Percentiles rank a stretch among this genome's conserved stretches.
Evolutionary conservation across 2,113 vertebrate genomes (phyloP).

Genomic region (Pygoscelis antarcticus): DNA sequence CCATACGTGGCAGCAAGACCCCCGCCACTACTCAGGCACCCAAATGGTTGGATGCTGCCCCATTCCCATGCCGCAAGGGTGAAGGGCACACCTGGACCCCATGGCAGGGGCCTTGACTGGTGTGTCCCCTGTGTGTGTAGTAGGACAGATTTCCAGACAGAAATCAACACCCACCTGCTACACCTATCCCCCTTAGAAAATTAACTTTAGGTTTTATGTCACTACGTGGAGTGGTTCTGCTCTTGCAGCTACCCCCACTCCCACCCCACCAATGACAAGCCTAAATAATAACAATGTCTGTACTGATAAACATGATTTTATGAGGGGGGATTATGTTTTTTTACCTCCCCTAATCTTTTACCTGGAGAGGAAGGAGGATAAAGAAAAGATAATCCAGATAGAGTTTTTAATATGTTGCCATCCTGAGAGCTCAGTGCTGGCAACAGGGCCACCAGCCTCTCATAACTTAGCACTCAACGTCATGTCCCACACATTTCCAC

Average conservation of each 20-base stretch:
- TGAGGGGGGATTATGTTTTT: neutral
- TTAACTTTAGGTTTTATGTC: neutral
- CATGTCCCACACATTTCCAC: neutral
- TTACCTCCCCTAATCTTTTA: neutral
- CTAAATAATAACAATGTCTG: neutral
- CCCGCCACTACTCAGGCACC: neutral
- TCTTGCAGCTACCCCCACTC: neutral
- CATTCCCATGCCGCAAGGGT: no score
- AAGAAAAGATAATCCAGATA: neutral
- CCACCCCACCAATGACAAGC: neutral
- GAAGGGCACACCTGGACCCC: neutral
- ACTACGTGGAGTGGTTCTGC: neutral
- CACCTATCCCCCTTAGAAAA: neutral
- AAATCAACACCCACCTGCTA: neutral
- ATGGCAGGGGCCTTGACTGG: rapidly evolving
- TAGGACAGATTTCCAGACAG: neutral
- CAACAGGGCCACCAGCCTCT: neutral
- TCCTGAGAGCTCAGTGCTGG: neutral
- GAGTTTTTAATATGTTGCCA: neutral
- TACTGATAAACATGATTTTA: neutral
- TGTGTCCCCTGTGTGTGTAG: neutral
- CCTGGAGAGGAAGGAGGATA: neutral
- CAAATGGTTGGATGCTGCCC: neutral
- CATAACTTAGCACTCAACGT: neutral
- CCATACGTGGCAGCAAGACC: rapidly evolving